Conservation (phyloP, 1,140 invertebrate species). For the Chelonus insularis region DNA sequence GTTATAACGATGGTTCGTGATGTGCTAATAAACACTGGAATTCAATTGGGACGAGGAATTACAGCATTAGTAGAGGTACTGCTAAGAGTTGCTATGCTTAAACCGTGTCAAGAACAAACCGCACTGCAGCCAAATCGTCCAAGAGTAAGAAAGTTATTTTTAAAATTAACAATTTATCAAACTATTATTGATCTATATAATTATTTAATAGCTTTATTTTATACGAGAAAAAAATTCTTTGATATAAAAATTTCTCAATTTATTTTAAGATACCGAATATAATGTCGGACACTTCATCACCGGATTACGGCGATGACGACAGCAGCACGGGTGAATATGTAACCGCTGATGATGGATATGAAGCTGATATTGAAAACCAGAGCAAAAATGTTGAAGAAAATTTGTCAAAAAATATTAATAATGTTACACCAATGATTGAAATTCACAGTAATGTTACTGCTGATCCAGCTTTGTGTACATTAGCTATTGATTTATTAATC, state of each 20-base stretch:
- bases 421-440: slow-evolving; percentile 38
- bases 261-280: slow-evolving; percentile 42
- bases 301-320: slow-evolving; percentile 59
- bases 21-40: slow-evolving; percentile 40
- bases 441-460: slow-evolving; percentile 50
- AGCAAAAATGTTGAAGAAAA: slow-evolving; percentile 36
- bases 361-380: slow-evolving; percentile 60
- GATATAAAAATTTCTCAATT: too few species aligned
- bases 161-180: too few species aligned
- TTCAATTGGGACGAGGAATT: slow-evolving; percentile 49
- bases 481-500: slow-evolving; percentile 66
- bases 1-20: slow-evolving; percentile 43
- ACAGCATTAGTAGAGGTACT: slow-evolving; percentile 49
- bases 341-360: slow-evolving; percentile 68
- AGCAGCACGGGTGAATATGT: slow-evolving; percentile 59
- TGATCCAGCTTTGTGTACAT: slow-evolving; percentile 64
- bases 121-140: slow-evolving; percentile 48
- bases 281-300: slow-evolving; percentile 51
- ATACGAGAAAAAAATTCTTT: slow-evolving; percentile 2
- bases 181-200: too few species aligned
- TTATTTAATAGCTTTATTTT: slow-evolving; percentile 4
- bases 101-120: slow-evolving; percentile 47
- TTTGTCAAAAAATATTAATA: slow-evolving; percentile 38
- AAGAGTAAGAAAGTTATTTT: too few species aligned
- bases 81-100: slow-evolving; percentile 51